Base-by-base conservation (phyloP, 2,888 invertebrate genomes). In the Amphipyra tragopoginis region DNA sequence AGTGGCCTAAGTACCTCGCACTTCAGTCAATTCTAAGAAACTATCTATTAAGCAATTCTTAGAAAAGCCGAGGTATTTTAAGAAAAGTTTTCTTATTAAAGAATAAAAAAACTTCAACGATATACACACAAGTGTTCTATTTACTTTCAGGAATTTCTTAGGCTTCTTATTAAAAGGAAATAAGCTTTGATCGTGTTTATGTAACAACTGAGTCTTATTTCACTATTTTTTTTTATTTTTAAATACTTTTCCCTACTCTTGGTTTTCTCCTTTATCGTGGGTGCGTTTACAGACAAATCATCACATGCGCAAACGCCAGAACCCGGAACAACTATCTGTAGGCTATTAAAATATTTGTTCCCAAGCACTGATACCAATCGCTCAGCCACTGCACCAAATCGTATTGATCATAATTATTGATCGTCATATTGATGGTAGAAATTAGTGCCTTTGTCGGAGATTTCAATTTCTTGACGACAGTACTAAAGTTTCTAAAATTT, bases 31-130 rank as follows among this genome's bases (percentile, higher is more conserved):
- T 42, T 42, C 15, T 5, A 21, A 21, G 21, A 26, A 11, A 21
- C 1, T 11, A 21, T 15, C 9, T 56, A 50, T 64, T 56, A 44
- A 47, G 47, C 21, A 36, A 70, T 71, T 65, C 47, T n/a, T 13
- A 48, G 57, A 14, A 50, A 64, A 29, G 34, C 11, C n/a, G 34
- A 71, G 47, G 34, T 51, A 8, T 26, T 21, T 29, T 4, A 29
- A 29, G 7, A 29, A 29, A 2, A 7, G 5, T 29, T 29, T 7
- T 29, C 7, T 7, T 7, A 5, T 45, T 7, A 65, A 50, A 43
- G 29, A 58, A 10, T 13, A 50, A 53, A 10, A 36, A 52, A 49
- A 54, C 14, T 33, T 13, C 44, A 50, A 47, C 52, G 65, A 66
- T 54, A 54, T 36, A 21, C 39, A 21, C 34, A 44, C 21, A 55